Percentiles rank a stretch among this genome's conserved stretches.
Evolutionary conservation across 2,113 vertebrate species (phyloP).

Genomic region (Equus przewalskii): DNA sequence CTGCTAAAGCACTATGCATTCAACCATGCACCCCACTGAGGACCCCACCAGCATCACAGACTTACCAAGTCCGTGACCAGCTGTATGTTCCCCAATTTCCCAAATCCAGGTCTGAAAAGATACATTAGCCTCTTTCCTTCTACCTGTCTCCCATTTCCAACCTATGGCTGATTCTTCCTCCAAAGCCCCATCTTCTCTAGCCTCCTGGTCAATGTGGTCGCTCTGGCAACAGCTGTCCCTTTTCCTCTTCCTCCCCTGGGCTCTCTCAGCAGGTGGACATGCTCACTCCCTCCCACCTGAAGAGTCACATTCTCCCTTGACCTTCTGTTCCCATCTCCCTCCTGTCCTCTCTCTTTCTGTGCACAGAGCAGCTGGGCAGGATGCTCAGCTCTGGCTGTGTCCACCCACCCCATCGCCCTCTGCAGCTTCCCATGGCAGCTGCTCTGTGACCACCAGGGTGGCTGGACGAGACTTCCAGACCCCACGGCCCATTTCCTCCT

Average conservation of each 20-base stretch:
- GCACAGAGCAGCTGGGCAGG: not conserved
- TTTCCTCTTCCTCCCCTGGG: not conserved
- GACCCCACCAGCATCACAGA: not conserved
- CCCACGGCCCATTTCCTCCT: not conserved
- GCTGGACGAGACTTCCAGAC: not conserved
- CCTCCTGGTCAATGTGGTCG: not conserved
- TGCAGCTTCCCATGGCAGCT: not conserved
- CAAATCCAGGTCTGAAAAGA: not conserved
- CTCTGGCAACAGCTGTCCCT: not conserved
- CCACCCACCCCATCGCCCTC: too few relatives aligned
- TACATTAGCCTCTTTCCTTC: not conserved
- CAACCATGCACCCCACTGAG: not conserved
- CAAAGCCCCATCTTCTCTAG: not conserved
- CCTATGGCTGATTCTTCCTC: not conserved
- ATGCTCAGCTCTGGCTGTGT: too few relatives aligned
- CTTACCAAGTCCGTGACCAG: not conserved
- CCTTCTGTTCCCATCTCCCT: not conserved
- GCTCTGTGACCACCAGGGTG: not conserved
- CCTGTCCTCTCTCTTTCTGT: not conserved
- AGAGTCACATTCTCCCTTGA: not conserved
- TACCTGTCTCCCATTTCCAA: not conserved
- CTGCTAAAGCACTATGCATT: not conserved
- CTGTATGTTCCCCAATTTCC: not conserved
- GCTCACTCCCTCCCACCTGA: conserved; percentile 4
- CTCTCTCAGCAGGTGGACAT: not conserved